Evolutionary conservation across 2,797 vertebrate species (phyloP), one percentile per base, ranked within the genome.

Genomic region (Capromys pilorides): DNA sequence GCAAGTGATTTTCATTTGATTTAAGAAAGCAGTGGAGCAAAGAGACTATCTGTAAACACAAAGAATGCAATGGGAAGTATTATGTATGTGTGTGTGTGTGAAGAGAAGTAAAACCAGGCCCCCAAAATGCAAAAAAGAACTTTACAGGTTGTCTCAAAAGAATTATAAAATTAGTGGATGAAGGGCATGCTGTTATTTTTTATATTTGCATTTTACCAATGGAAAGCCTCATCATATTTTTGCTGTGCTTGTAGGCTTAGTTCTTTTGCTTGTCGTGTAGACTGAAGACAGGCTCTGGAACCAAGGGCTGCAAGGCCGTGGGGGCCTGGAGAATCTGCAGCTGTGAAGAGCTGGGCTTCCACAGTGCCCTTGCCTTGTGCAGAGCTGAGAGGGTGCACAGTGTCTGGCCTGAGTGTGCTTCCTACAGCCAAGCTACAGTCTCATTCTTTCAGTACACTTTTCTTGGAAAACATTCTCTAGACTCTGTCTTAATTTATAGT

Each of bases 121-220:
- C 54, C 54, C 16, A 2, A 57, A 57, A 57, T 18, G 14, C 14
- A 45, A 39, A 0, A 89, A 96, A 96, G 93, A 94, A 90, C 88
- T 97, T 97, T 97, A 97, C 10, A 91, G 86, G 93, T 91, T 91
- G 90, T 97, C 97, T 97, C 97, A 57, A 96, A 95, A 97, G 97
- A 97, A 97, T 97, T 96, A 97, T 97, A 97, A 97, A 96, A 97
- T 97, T 97, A 97, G 95, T 90, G 86, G 94, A 91, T 97, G 88
- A 97, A 97, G 80, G 61, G 66, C 91, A 90, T 91, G 96, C 80
- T 88, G 83, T 97, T 97, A 95, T 89, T 95, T 96, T 97, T 97
- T 97, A 97, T 97, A 95, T 96, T 95, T 97, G 89, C 88, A 91
- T 96, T 97, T 97, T 97, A 88, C 92, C 95, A 91, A 69, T 77